phyloP scores from a whole-genome alignment of 35 echinoderm and acorn worm genomes.

The Ophioderma brevispina region DNA sequence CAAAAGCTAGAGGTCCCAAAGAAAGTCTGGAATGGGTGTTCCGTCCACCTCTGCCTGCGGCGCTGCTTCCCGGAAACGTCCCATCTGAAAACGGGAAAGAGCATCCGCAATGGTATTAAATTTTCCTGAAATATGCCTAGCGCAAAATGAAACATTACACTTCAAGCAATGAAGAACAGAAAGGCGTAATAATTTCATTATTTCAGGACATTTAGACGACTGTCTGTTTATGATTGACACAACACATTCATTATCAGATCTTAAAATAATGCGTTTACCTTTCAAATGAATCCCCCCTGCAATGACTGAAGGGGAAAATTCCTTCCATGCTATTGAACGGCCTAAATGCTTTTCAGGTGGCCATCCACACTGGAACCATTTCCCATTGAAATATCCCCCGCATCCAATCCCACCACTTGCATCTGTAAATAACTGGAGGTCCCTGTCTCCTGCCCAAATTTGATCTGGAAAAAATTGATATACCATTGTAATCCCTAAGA shows the following conservation, averaged over 20 bases:
- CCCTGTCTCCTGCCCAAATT: not conserved
- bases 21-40: not conserved
- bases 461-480: not conserved
- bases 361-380: not conserved
- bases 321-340: not conserved
- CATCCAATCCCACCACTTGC: not conserved
- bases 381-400: not conserved
- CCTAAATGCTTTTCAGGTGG: not conserved
- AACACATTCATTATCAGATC: not conserved
- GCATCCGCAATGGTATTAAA: not conserved
- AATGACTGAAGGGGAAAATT: not conserved
- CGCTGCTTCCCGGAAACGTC: not conserved
- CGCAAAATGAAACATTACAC: not conserved
- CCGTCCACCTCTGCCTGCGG: not conserved
- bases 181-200: not conserved
- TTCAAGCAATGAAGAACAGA: not conserved
- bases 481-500: not conserved
- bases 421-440: not conserved
- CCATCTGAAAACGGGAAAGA: slow-evolving; percentile 2
- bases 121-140: not conserved
- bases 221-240: not conserved
- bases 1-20: not conserved
- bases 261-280: not conserved
- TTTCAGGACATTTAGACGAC: not conserved
- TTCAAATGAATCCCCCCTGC: not conserved